These are phyloP conservation scores for Piaya cayana DNA, from an alignment of 2,113 vertebrate species.

Conservation along the genomic window DNA sequence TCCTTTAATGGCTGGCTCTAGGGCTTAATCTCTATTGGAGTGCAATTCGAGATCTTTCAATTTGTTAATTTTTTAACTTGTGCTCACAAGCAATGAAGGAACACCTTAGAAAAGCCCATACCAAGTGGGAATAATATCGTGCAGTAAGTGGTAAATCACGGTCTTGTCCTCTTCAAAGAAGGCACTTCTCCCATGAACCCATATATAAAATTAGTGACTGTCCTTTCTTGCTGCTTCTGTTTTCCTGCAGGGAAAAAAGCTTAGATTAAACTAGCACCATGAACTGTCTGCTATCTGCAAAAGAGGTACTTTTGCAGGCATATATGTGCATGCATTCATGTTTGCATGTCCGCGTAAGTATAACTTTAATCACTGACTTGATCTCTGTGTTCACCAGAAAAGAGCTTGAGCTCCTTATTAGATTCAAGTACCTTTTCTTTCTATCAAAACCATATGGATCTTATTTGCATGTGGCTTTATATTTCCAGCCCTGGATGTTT, in stretches of 20 bases:
- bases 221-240: background rate
- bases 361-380: conserved; percentile 56
- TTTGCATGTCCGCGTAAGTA: background rate
- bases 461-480: conserved; percentile 56
- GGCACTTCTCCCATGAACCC: background rate
- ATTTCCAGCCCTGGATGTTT: conserved; percentile 1
- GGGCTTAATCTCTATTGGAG: background rate
- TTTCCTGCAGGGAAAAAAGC: background rate
- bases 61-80: background rate
- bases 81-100: background rate
- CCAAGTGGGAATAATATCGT: background rate
- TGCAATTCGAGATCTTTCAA: background rate
- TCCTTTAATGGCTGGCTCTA: background rate
- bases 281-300: background rate
- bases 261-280: background rate
- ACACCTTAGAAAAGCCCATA: background rate
- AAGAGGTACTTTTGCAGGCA: background rate
- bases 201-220: background rate
- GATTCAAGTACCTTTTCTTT: conserved; percentile 64
- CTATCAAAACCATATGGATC: conserved; percentile 61
- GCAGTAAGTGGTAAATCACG: background rate
- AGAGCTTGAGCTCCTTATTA: conserved; percentile 52
- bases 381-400: conserved; percentile 44
- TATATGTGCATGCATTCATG: background rate
- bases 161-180: background rate